phyloP scores from a whole-genome alignment of 1,140 invertebrate species.

The Neodiprion fabricii region DNA sequence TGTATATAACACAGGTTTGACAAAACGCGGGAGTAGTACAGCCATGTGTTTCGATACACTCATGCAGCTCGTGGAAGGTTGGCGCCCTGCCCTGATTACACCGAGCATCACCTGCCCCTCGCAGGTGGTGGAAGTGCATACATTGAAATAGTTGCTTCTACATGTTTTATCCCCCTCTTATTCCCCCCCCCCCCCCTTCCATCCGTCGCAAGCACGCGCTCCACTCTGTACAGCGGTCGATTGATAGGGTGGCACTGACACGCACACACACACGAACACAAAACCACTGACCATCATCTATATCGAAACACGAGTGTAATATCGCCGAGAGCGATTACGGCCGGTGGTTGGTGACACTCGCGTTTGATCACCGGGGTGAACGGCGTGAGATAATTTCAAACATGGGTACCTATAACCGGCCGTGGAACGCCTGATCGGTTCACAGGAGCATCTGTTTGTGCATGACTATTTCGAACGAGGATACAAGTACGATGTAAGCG shows the following conservation, averaged over 20 bases:
- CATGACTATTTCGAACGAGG: neutral
- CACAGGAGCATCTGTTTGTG: neutral
- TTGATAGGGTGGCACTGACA: neutral
- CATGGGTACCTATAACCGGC: neutral
- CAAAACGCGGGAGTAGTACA: neutral
- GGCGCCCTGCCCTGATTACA: conserved; percentile 49
- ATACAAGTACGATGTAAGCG: neutral
- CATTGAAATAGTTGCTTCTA: conserved; percentile 22
- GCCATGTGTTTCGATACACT: conserved; percentile 9
- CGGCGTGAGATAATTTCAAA: conserved; percentile 1
- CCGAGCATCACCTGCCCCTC: conserved; percentile 52
- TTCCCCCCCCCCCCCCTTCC: neutral
- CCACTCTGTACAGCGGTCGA: neutral
- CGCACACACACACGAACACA: too few relatives aligned
- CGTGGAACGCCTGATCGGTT: too few relatives aligned
- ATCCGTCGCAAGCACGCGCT: neutral
- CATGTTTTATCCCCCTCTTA: conserved; percentile 41
- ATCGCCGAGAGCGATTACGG: neutral
- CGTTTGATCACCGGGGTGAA: neutral
- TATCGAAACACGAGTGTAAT: too few relatives aligned
- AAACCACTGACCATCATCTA: too few relatives aligned
- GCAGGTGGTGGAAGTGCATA: conserved; percentile 48
- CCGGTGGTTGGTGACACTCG: neutral
- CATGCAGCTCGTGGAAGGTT: conserved; percentile 35
- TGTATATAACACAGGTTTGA: too few relatives aligned